Evolutionary conservation across 2,113 vertebrate species (phyloP), one percentile per base, ranked within the genome.

Genomic region (Oxygymnocypris stewartii): DNA sequence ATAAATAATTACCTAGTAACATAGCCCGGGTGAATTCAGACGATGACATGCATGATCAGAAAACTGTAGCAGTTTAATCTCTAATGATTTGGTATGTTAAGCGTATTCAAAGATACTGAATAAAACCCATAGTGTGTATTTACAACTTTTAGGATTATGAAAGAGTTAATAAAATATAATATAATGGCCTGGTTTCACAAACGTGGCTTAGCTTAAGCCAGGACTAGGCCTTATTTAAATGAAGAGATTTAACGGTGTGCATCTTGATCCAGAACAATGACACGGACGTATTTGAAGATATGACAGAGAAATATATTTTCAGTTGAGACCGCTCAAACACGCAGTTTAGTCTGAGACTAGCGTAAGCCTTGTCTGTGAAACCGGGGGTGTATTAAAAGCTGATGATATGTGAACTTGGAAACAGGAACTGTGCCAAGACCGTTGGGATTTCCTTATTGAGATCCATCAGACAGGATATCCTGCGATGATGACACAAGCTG

Each of bases 391-490:
- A 14, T 35, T 7, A 16, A 42, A 74, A 23, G 9, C 37, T 12
- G 35, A 20, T 37, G 35, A 71, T 18, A 8, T 71, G 37, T 73
- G 71, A 74, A 42, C 71, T 42, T 12, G 11, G 49, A 54, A 78
- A 54, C 75, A 54, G 28, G 75, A 80, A 42, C 57, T 63, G 57
- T 40, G n/a, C n/a, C n/a, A n/a, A n/a, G n/a, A n/a, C n/a, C n/a
- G n/a, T n/a, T n/a, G 51, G 57, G 78, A 80, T 63, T 80, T 80
- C 54, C 78, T 63, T 16, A 42, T 7, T 42, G 78, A 80, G 78
- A 80, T 80, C 31, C 51, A 63, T 80, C 78, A 42, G 40, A 61
- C 57, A 25, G 78, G 78, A 80, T 13, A 61, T 80, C 78, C n/a
- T n/a, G n/a, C 42, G 51, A 59, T 40, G 78, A 80, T 80, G 78